Conservation (phyloP, 2,113 vertebrate species). For the Chelonoidis abingdonii region DNA sequence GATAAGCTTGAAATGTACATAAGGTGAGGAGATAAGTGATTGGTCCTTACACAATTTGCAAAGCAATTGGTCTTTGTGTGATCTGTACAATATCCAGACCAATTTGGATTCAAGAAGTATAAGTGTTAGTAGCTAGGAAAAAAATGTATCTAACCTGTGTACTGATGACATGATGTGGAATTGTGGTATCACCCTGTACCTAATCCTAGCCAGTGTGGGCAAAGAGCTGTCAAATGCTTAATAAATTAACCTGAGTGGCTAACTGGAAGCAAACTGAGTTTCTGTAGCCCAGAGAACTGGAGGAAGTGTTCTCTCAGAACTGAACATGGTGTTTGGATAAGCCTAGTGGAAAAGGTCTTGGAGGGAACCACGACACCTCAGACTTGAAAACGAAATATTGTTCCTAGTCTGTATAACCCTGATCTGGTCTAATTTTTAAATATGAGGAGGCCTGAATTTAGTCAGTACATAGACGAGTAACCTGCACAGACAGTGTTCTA, state of each 20-base stretch:
- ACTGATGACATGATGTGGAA: background rate
- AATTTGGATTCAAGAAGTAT: background rate
- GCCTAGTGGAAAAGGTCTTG: background rate
- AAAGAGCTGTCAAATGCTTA: background rate
- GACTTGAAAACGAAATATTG: background rate
- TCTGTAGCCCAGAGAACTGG: background rate
- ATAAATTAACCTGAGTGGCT: background rate
- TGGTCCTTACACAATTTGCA: background rate
- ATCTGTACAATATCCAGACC: background rate
- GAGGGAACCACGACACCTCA: background rate
- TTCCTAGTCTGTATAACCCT: background rate
- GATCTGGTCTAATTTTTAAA: background rate
- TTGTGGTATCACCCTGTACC: background rate
- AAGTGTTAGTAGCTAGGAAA: background rate
- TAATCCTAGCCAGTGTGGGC: background rate
- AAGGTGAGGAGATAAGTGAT: background rate
- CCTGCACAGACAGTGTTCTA: background rate
- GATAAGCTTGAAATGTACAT: background rate
- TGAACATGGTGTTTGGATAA: background rate
- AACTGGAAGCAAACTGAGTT: background rate
- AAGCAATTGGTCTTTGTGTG: background rate
- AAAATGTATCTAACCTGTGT: background rate
- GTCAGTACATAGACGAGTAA: background rate
- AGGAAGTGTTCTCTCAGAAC: background rate
- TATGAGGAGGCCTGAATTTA: background rate